Percentiles rank a stretch among this genome's conserved stretches.
Conservation (phyloP, 1,140 invertebrate genomes). For the Bombus consobrinus region DNA sequence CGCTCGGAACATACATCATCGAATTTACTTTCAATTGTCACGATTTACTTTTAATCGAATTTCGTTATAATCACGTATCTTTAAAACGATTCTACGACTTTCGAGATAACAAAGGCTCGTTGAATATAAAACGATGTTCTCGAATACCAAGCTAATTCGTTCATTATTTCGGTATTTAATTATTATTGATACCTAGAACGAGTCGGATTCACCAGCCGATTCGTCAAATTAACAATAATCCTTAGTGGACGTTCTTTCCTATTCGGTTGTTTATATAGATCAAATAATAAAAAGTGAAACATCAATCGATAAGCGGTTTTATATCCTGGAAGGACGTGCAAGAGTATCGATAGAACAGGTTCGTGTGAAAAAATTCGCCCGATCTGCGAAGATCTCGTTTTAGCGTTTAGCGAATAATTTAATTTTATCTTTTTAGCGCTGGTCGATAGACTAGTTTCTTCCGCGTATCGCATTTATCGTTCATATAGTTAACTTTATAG, state of each 20-base stretch:
- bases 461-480: not conserved
- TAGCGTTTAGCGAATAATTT: too few relatives aligned
- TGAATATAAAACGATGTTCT: not conserved
- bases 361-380: not conserved
- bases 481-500: conserved; percentile 6
- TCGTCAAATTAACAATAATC: not conserved
- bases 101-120: not conserved
- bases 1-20: not conserved
- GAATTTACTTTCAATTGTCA: not conserved
- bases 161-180: too few relatives aligned
- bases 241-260: not conserved
- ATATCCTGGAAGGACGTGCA: not conserved
- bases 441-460: conserved; percentile 21
- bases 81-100: not conserved
- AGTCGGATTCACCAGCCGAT: not conserved
- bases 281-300: not conserved
- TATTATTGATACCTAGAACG: not conserved
- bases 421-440: conserved; percentile 8
- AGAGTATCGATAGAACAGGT: not conserved
- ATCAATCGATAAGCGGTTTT: not conserved
- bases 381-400: not conserved
- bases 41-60: not conserved
- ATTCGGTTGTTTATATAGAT: not conserved
- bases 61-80: not conserved
- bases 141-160: not conserved